Base-by-base conservation (phyloP, 2,888 invertebrate genomes). In the Caenorhabditis sp. region DNA sequence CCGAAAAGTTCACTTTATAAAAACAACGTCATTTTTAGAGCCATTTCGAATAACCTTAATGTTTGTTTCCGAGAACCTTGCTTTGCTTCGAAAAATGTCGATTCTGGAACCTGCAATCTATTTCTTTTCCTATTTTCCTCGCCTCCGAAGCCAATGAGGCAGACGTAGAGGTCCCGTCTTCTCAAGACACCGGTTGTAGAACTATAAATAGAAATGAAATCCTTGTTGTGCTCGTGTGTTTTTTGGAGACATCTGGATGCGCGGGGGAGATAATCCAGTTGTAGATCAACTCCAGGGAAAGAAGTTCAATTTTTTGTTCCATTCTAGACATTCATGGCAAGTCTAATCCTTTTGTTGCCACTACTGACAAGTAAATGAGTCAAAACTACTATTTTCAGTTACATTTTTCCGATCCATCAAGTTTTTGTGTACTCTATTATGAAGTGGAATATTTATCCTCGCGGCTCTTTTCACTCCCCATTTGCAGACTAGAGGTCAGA, bases 201-300 rank as follows among this genome's bases (percentile, higher is more conserved):
- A 54, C 69, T 56, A 69, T 44, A 72, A 47, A 72, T 72, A 72
- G 49, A 49, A 72, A 22, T 22, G 47, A 59, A 51, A 38, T 66
- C 56, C 64, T 19, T 56, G 54, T 75, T 54, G n/a, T n/a, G n/a
- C n/a, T n/a, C n/a, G n/a, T n/a, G n/a, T n/a, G n/a, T n/a, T 51
- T 41, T 56, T 24, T 38, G 12, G 35, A 61, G 61, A 35, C 35
- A 73, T 14, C 26, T 24, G 22, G 61, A 12, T n/a, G 41, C 8
- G 61, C 59, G 76, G 76, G 76, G 68, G 76, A 77, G 76, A 77
- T 77, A 77, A 77, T 77, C 69, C 69, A 66, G 31, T 69, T 69
- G 59, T 38, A 47, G 44, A 38, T 66, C 26, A 47, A 68, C 47
- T 69, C 61, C 76, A 61, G 28, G 51, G 41, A n/a, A n/a, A n/a